These are phyloP conservation scores for Epizoanthus illoricatus DNA, from an alignment of 92 coral and sea anemone species.

Conservation along the genomic window DNA sequence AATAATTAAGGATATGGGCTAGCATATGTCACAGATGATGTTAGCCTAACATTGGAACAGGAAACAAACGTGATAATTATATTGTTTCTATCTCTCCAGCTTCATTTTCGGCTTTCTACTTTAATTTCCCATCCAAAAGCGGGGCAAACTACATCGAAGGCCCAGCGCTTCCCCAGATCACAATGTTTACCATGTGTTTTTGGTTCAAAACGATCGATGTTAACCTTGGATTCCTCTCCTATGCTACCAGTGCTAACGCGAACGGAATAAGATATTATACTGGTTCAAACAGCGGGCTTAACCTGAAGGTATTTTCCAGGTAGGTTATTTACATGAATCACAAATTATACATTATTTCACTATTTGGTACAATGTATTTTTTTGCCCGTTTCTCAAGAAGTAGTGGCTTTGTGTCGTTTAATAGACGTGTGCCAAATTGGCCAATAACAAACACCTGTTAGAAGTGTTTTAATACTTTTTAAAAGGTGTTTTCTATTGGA, in stretches of 20 bases:
- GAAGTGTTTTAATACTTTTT: no score
- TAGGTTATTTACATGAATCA: not conserved
- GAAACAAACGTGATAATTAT: no score
- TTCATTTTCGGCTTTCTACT: not conserved
- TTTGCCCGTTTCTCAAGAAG: no score
- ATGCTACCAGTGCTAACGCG: not conserved
- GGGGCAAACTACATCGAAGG: constrained; percentile 9
- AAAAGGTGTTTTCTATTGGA: no score
- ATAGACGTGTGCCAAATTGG: no score
- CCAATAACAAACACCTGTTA: no score
- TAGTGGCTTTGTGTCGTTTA: no score
- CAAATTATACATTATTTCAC: no score
- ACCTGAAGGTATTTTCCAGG: not conserved
- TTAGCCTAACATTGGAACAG: no score
- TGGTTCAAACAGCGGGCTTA: not conserved
- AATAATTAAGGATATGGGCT: no score
- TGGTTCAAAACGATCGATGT: not conserved
- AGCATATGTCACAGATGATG: no score
- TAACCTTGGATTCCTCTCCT: not conserved
- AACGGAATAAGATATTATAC: not conserved
- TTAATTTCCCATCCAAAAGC: constrained; percentile 3
- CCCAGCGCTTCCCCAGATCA: not conserved
- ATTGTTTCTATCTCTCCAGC: not conserved
- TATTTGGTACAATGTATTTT: no score
- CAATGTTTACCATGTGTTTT: not conserved